Conservation (phyloP, 2,797 vertebrate species). For the Gorsachius magnificus region DNA sequence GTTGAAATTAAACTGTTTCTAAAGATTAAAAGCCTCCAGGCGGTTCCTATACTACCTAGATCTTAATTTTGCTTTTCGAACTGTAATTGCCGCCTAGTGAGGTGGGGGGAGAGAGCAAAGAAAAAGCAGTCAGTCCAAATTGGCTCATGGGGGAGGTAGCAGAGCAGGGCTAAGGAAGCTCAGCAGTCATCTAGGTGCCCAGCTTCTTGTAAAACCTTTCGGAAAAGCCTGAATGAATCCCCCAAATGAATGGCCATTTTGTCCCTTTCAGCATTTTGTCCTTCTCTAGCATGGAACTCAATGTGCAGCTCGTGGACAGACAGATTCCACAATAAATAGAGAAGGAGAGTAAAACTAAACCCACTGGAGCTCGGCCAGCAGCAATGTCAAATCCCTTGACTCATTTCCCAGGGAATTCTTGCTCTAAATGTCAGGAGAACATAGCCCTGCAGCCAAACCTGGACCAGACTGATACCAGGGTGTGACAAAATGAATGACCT, state of each 20-base stretch:
- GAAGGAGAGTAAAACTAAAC: conserved; percentile 75
- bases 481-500: conserved; percentile 64
- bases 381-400: conserved; percentile 79
- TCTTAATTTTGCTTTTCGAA: conserved; percentile 23
- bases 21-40: not conserved
- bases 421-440: conserved; percentile 79
- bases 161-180: conserved; percentile 63
- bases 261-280: conserved; percentile 46
- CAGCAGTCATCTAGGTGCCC: conserved; percentile 59
- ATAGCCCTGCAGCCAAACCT: conserved; percentile 65
- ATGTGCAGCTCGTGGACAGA: conserved; percentile 38
- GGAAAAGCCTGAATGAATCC: conserved; percentile 68
- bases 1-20: not conserved
- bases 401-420: conserved; percentile 81
- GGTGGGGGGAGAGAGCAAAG: not conserved
- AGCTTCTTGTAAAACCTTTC: conserved; percentile 60
- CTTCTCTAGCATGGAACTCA: conserved; percentile 52
- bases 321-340: conserved; percentile 49
- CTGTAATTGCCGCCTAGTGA: not conserved
- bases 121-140: conserved; percentile 3
- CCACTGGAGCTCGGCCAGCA: conserved; percentile 71
- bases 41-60: not conserved
- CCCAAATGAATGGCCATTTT: conserved; percentile 69
- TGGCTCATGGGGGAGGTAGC: conserved; percentile 42
- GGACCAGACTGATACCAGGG: conserved; percentile 51